A percentile compares a stretch with the other conserved stretches of the same genome.
Evolutionary conservation across 2,888 invertebrate genomes (phyloP).

Genomic region (Drosophila bunnanda): DNA sequence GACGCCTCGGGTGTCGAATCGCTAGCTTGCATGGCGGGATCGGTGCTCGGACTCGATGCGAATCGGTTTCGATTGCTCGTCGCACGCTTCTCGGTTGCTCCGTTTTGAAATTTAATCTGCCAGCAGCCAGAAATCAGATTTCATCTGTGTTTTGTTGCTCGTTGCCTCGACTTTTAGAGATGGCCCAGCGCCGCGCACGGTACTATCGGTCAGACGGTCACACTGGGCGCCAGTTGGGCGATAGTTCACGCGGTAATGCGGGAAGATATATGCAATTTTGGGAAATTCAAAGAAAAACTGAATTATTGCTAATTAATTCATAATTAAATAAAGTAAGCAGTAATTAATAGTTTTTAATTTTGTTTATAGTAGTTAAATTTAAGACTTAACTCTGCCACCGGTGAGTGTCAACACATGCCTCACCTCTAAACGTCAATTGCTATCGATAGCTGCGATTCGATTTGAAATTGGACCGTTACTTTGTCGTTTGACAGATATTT

Average conservation of each 20-base stretch:
- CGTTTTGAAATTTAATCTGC: conserved; percentile 25
- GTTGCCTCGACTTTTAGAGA: neutral
- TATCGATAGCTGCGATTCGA: neutral
- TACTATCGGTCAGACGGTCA: neutral
- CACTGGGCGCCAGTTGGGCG: neutral
- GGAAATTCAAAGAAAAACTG: neutral
- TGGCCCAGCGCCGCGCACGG: neutral
- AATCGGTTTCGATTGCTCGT: conserved; percentile 8
- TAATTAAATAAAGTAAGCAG: too few species aligned
- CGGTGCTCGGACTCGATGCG: neutral
- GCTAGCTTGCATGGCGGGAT: conserved; percentile 33
- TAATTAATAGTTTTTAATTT: too few species aligned
- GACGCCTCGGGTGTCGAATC: conserved; percentile 14
- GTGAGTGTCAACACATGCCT: too few species aligned
- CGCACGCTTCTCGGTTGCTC: conserved; percentile 10
- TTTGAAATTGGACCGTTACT: neutral
- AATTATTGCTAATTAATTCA: too few species aligned
- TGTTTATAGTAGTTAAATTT: too few species aligned
- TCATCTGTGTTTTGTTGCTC: conserved; percentile 23
- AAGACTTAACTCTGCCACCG: too few species aligned
- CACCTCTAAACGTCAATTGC: too few species aligned
- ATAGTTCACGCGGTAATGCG: neutral
- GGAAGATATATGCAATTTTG: neutral
- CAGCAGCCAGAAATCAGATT: conserved; percentile 4
- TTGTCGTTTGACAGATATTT: neutral